phyloP scores from a whole-genome alignment of 2,888 invertebrate genomes.

The Nipponacmea schrenckii region DNA sequence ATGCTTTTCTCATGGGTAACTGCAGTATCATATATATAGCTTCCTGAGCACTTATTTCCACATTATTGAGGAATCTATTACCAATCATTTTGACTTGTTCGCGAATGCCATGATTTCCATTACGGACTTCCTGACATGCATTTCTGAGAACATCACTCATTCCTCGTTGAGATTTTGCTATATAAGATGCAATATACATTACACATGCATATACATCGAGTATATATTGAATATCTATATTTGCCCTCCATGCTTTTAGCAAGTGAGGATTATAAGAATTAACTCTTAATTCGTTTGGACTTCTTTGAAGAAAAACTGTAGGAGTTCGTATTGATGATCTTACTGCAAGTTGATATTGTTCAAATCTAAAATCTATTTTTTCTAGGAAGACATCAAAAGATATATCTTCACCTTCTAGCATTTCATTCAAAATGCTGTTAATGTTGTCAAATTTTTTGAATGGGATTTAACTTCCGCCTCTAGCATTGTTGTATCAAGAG shows the following conservation, averaged over 20 bases:
- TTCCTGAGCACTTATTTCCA: slow-evolving; percentile 52
- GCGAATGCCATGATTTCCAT: slow-evolving; percentile 19
- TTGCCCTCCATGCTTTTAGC: too few species aligned
- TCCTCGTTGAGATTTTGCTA: slow-evolving; percentile 37
- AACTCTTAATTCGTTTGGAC: background rate
- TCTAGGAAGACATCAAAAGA: too few species aligned
- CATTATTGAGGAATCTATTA: slow-evolving; percentile 22
- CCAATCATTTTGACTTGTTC: slow-evolving; percentile 36
- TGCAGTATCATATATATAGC: slow-evolving; percentile 41
- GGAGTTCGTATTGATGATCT: too few species aligned
- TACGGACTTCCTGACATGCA: slow-evolving; percentile 31
- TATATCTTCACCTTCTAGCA: too few species aligned
- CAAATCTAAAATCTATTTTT: too few species aligned
- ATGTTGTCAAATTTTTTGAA: too few species aligned
- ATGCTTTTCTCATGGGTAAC: slow-evolving; percentile 38
- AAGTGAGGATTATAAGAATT: background rate
- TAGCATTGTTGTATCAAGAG: slow-evolving; percentile 7
- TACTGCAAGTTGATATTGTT: too few species aligned
- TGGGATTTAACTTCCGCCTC: too few species aligned
- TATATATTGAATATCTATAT: too few species aligned
- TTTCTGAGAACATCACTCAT: slow-evolving; percentile 38
- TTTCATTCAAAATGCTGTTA: too few species aligned
- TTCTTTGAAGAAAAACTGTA: slow-evolving; percentile 13
- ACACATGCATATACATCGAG: slow-evolving; percentile 15
- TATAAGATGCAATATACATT: slow-evolving; percentile 34